Percentiles rank a stretch among this genome's conserved stretches.
Conservation (phyloP, 1,140 invertebrate genomes). For the Tribolium madens region DNA sequence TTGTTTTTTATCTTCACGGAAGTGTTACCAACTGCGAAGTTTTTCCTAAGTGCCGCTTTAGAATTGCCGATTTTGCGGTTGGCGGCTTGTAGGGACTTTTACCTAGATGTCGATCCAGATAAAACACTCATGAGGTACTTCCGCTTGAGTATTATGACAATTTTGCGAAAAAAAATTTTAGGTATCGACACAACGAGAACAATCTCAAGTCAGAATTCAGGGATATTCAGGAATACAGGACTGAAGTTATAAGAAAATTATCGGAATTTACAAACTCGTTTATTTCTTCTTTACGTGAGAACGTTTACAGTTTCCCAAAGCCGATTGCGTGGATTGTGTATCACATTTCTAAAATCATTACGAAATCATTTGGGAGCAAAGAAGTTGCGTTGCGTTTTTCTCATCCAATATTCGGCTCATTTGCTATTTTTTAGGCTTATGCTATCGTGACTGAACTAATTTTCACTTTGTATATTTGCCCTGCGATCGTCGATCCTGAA, state of each 20-base stretch:
- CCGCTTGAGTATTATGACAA: background rate
- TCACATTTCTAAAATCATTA: slow-evolving; percentile 79
- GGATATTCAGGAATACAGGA: slow-evolving; percentile 71
- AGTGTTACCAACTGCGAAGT: slow-evolving; percentile 88
- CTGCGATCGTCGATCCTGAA: slow-evolving; percentile 96
- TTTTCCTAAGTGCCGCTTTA: slow-evolving; percentile 93
- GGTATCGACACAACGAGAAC: slow-evolving; percentile 56
- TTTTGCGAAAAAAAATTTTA: slow-evolving; percentile 17
- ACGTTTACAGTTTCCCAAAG: slow-evolving; percentile 93
- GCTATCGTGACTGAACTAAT: slow-evolving; percentile 93
- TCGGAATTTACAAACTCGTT: slow-evolving; percentile 85
- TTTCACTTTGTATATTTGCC: slow-evolving; percentile 95
- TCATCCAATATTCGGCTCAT: slow-evolving; percentile 7
- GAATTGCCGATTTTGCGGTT: slow-evolving; percentile 92
- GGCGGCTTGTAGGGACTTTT: slow-evolving; percentile 93
- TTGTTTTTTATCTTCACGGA: slow-evolving; percentile 92
- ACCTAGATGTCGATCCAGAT: slow-evolving; percentile 92
- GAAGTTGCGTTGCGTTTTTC: slow-evolving; percentile 67
- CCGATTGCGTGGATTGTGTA: slow-evolving; percentile 83
- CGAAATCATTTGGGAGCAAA: slow-evolving; percentile 73
- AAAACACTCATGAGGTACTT: slow-evolving; percentile 78
- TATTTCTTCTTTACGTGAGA: slow-evolving; percentile 85
- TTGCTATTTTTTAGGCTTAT: slow-evolving; percentile 71
- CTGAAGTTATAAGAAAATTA: slow-evolving; percentile 84
- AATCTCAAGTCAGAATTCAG: slow-evolving; percentile 49